These are phyloP conservation scores for Danionella cerebrum DNA, from an alignment of 2,113 vertebrate genomes.

Conservation along the genomic window DNA sequence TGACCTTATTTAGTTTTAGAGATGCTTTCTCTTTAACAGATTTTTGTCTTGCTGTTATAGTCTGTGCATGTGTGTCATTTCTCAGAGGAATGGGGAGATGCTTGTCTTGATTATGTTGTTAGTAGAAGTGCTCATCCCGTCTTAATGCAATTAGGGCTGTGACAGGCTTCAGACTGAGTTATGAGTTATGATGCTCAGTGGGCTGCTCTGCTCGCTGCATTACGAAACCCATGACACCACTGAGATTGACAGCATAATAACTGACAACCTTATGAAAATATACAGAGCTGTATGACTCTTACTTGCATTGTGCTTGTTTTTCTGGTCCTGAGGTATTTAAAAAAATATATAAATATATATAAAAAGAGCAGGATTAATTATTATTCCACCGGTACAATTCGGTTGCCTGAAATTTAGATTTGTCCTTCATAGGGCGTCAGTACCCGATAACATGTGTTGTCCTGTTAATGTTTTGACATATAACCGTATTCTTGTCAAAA, in stretches of 20 bases:
- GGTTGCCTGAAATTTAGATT: too few species aligned
- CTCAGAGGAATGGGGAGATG: slow-evolving; percentile 46
- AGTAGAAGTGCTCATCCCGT: slow-evolving; percentile 46
- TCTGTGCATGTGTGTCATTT: slow-evolving; percentile 31
- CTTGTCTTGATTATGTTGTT: slow-evolving; percentile 56
- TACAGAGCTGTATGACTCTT: neutral
- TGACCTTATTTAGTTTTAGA: too few species aligned
- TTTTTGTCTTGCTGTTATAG: too few species aligned
- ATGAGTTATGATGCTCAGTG: slow-evolving; percentile 14
- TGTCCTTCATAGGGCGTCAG: too few species aligned
- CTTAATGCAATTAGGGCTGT: slow-evolving; percentile 51
- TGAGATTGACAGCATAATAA: slow-evolving; percentile 18
- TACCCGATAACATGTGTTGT: too few species aligned
- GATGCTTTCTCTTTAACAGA: too few species aligned
- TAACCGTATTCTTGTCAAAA: slow-evolving; percentile 48
- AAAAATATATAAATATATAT: too few species aligned
- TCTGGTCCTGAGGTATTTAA: too few species aligned
- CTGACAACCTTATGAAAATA: slow-evolving; percentile 21
- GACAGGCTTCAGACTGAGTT: slow-evolving; percentile 42
- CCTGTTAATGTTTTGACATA: slow-evolving; percentile 60
- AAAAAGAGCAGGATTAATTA: too few species aligned
- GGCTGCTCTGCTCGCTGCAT: neutral
- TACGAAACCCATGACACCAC: slow-evolving; percentile 14
- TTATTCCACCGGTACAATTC: too few species aligned
- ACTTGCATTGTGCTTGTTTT: too few species aligned